Evolutionary conservation across 2,888 invertebrate species (phyloP).

Genomic region (Drosophila tripunctata): DNA sequence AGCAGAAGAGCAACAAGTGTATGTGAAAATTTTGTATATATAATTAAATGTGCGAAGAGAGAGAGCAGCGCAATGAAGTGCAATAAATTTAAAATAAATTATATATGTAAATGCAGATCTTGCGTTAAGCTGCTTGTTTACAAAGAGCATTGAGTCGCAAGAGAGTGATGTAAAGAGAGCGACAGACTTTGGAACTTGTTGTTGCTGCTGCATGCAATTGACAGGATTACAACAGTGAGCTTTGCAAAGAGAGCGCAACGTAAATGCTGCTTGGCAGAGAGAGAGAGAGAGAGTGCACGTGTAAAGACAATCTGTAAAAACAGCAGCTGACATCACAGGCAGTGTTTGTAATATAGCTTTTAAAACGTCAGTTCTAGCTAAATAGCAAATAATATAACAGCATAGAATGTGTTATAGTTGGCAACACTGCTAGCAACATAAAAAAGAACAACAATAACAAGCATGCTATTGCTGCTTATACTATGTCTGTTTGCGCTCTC

Average conservation of each 20-base stretch:
- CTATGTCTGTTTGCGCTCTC: conserved; percentile 26
- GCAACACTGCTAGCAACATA: no score
- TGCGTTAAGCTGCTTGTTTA: conserved; percentile 35
- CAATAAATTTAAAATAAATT: conserved; percentile 12
- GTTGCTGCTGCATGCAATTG: conserved; percentile 3
- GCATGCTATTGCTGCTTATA: no score
- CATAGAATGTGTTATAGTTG: no score
- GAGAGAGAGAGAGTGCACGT: background rate
- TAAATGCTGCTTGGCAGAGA: background rate
- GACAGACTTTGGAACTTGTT: conserved; percentile 21
- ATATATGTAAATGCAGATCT: conserved; percentile 28
- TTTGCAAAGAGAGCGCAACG: conserved; percentile 8
- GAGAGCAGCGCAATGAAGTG: conserved; percentile 14
- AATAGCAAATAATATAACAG: no score
- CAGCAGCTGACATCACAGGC: conserved; percentile 21
- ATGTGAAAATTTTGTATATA: conserved; percentile 18
- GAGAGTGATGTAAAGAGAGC: background rate
- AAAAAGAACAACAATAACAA: conserved; percentile 32
- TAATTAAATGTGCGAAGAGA: conserved; percentile 13
- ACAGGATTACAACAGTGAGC: background rate
- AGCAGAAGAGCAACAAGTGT: conserved; percentile 10
- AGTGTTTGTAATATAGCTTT: no score
- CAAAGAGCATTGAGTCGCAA: conserved; percentile 13
- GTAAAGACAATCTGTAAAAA: conserved; percentile 8
- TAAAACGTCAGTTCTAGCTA: no score